phyloP scores from a whole-genome alignment of 2,888 invertebrate species.

The Troides aeacus region DNA sequence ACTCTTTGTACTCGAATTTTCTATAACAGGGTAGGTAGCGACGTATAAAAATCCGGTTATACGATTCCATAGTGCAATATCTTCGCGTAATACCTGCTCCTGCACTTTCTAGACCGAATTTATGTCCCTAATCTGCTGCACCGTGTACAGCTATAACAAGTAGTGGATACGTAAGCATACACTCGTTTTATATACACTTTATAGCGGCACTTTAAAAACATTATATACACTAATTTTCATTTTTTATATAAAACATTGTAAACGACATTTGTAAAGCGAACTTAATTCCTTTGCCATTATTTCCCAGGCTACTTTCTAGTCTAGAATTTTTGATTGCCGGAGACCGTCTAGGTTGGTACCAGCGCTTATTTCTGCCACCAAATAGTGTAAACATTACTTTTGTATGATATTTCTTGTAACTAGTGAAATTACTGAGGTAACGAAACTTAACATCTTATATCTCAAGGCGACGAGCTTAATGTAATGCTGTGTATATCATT shows the following conservation, averaged over 20 bases:
- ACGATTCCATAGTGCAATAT: conserved; percentile 16
- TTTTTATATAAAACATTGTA: background rate
- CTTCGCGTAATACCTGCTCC: conserved; percentile 14
- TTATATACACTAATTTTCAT: background rate
- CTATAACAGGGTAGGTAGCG: background rate
- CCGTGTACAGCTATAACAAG: conserved; percentile 4
- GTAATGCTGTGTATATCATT: too few species aligned
- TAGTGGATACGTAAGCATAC: conserved; percentile 1
- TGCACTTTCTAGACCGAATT: conserved; percentile 18
- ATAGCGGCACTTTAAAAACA: background rate
- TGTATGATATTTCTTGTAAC: too few species aligned
- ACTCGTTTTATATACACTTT: background rate
- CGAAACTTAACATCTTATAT: too few species aligned
- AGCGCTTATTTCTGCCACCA: too few species aligned
- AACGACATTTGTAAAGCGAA: background rate
- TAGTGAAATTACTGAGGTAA: too few species aligned
- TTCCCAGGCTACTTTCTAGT: too few species aligned
- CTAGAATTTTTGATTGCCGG: too few species aligned
- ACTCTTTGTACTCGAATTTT: background rate
- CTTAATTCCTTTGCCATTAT: background rate
- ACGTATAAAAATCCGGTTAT: conserved; percentile 18
- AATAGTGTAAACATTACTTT: too few species aligned
- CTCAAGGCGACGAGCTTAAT: too few species aligned
- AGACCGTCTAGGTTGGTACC: too few species aligned
- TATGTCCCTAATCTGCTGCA: conserved; percentile 22